Evolutionary conservation across 2,888 invertebrate genomes (phyloP).

Genomic region (Disparrhopalites patrizii): DNA sequence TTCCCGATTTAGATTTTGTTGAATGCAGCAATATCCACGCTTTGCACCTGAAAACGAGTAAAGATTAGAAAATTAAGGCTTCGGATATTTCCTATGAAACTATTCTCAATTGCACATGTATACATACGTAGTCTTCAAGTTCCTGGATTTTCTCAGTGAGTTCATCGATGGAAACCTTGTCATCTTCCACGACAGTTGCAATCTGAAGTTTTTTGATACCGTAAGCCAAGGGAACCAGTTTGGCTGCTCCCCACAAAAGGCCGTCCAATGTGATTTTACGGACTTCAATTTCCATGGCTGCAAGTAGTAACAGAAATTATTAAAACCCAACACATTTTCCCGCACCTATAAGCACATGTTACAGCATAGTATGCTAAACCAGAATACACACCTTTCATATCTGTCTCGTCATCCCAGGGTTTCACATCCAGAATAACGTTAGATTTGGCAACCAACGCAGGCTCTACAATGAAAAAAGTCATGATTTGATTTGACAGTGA

Average conservation of each 20-base stretch:
- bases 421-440: slow-evolving; percentile 91
- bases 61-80: neutral
- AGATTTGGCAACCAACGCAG: slow-evolving; percentile 86
- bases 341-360: too few relatives aligned
- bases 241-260: slow-evolving; percentile 84
- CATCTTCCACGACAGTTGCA: slow-evolving; percentile 89
- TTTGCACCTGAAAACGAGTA: slow-evolving; percentile 65
- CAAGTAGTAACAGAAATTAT: neutral
- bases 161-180: slow-evolving; percentile 87
- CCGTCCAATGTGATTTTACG: slow-evolving; percentile 76
- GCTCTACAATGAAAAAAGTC: slow-evolving; percentile 63
- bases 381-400: slow-evolving; percentile 62
- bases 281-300: slow-evolving; percentile 71
- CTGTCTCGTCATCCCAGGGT: slow-evolving; percentile 88
- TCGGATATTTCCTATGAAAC: neutral
- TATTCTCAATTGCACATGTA: neutral
- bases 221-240: slow-evolving; percentile 81
- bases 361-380: too few relatives aligned
- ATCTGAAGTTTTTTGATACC: slow-evolving; percentile 91
- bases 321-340: too few relatives aligned
- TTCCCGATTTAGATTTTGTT: slow-evolving; percentile 73
- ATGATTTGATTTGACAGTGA: neutral
- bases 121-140: slow-evolving; percentile 68
- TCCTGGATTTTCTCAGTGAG: slow-evolving; percentile 80
- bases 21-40: slow-evolving; percentile 91